Base-by-base conservation (phyloP, 2,797 vertebrate species). In the Petrocephalus sullivani region DNA sequence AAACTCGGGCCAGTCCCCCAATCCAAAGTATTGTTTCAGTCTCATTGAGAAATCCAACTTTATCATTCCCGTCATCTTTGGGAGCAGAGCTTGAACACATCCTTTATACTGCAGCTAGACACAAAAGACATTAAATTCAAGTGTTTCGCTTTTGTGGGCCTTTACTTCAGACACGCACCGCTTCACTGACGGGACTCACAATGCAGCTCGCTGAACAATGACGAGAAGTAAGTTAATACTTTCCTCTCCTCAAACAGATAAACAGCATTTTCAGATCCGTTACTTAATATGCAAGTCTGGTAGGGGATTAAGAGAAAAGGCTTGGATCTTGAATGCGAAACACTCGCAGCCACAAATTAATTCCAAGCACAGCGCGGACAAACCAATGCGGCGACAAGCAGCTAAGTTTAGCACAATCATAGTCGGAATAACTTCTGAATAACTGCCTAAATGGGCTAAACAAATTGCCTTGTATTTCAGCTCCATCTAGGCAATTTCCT, bases 401-500 rank as follows among this genome's bases (percentile, higher is more conserved):
- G 92, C 91, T 92, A 91, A 88, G 92, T 94, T 92, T 93, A 91
- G 91, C 92, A 92, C 94, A 95, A 96, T 95, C 93, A 94, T 93
- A 91, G 89, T 93, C 92, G 93, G 93, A 92, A 92, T 91, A 94
- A 94, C 92, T 90, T 93, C 81, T 91, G 93, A 93, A 93, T 93
- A 91, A 92, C 90, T 92, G 88, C 92, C 92, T 93, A 95, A 96
- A 95, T 95, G 93, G 94, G 92, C 92, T 94, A 84, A 94, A 94
- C 93, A 94, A 94, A 95, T 94, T 94, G 92, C 93, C 94, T 93
- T 93, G 91, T 93, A 94, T 95, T 95, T 94, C 92, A 93, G 93
- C 93, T 93, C 93, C 93, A 95, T 96, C 94, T 95, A 92, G 91
- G 91, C 92, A 71, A 92, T 94, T 95, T 95, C 93, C 94, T 92